Evolutionary conservation across 1,140 invertebrate species (phyloP), one percentile per base, ranked within the genome.

Genomic region (Archivesica marissinica): DNA sequence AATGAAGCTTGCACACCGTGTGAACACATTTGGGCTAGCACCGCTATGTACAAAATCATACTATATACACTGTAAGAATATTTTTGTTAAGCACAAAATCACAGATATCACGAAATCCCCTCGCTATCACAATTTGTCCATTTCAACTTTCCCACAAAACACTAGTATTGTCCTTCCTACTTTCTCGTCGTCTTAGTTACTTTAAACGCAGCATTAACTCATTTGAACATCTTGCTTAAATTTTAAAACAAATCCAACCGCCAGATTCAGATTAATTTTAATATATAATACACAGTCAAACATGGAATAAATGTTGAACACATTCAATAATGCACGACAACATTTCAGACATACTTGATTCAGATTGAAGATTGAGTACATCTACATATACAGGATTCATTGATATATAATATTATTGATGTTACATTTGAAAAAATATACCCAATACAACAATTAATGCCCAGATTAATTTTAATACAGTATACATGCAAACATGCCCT

Each of bases 201-300:
- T n/a, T n/a, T n/a, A n/a, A n/a, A n/a, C n/a, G n/a, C n/a, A n/a
- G n/a, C n/a, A n/a, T n/a, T n/a, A n/a, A n/a, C n/a, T n/a, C n/a
- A n/a, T 7, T 11, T 59, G 25, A 9, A 59, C 23, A 59, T 28
- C 54, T 7, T 30, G 9, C 17, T 28, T 59, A n/a, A n/a, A 3
- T 64, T 64, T 35, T 15, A 64, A 64, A 64, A 64, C 13, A 35
- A 64, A 64, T 64, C 59, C 59, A 64, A 64, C 59, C 59, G 59
- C 59, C 59, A 64, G 59, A 64, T 64, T 64, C 38, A 35, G 59
- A 64, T 35, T 64, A 17, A 64, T 64, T 35, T 35, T 35, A 20
- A 35, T 35, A 64, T 15, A 59, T 17, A 52, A n/a, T n/a, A n/a
- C n/a, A n/a, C n/a, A n/a, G n/a, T n/a, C n/a, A n/a, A n/a, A n/a